Evolutionary conservation across 2,113 vertebrate species (phyloP), one percentile per base, ranked within the genome.

Genomic region (Heterochromis multidens): DNA sequence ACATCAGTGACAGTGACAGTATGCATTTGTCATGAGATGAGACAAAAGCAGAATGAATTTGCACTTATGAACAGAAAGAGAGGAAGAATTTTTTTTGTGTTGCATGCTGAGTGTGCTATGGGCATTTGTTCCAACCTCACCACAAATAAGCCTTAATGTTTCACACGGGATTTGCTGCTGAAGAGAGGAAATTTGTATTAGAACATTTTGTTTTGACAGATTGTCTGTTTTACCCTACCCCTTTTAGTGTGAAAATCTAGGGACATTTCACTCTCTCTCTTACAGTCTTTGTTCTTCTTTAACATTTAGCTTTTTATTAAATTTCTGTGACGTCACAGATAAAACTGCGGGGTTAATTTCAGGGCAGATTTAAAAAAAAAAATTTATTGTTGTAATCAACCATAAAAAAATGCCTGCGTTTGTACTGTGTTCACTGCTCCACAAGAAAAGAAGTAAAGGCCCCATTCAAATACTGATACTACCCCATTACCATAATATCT

Each of bases 21-120:
- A 84, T 90, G 87, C 90, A 91, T 96, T 96, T 95, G 94, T 95
- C 94, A 95, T 81, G 86, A 95, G 93, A 95, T 80, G 83, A 92
- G 92, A 93, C 93, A 83, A 93, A 95, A 92, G 92, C 92, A 84
- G 82, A 93, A 88, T 80, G 89, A 93, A 91, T 93, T 93, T 93
- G 90, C 90, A 82, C 87, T 91, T 77, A 33, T 77, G 89, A 93
- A 86, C 85, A 87, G 81, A 91, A 89, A 77, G 72, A 90, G 59
- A 81, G 52, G 67, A 72, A 52, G 81, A 43, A 37, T 57, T 70
- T 23, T 21, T 76, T 79, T 83, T 82, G 59, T 79, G 82, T 89
- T 90, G 87, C 60, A 77, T 87, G 86, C 82, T 85, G 88, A 88
- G 86, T 88, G 83, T 84, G 93, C 92, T 94, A 83, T 94, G 88